Evolutionary conservation across 2,797 vertebrate genomes (phyloP), one percentile per base, ranked within the genome.

Genomic region (Schizopygopsis malacanthus): DNA sequence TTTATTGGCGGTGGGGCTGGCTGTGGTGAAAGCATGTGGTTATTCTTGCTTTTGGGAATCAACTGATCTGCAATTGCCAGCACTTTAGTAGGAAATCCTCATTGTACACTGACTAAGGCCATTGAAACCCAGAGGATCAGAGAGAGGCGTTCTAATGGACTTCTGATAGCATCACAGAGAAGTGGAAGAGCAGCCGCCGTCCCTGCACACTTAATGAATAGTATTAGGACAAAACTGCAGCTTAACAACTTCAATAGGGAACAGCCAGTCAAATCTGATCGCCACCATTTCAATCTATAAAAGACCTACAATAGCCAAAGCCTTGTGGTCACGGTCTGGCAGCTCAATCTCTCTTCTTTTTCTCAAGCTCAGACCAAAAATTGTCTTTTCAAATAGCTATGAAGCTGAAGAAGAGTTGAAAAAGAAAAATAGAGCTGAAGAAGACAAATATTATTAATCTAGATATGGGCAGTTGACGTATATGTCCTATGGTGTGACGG

Each of bases 71-170:
- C 28, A 54, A 41, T 76, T 86, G n/a, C 86, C 87, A 86, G 87
- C 83, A 77, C 85, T 88, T 8, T 76, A 81, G 85, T 88, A 89
- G 59, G 88, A 91, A 90, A 70, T 86, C 22, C 47, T 85, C 87
- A 43, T 83, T 63, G 82, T 63, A 76, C 67, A 10, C 88, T 93
- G 87, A 91, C 93, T 92, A 88, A 93, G 2, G 25, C 28, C 41
- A 61, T 61, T 93, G 92, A 80, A 93, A 90, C 70, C 67, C 39
- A 79, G 87, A 87, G 90, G 78, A 91, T 90, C 88, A 56, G 56
- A 79, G 72, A 85, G 45, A 82, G 84, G 69, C 83, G 83, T 89
- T 91, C 79, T 86, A 91, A 52, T 56, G 81, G 84, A 88, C 88
- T 89, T 92, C 88, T 83, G 82, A 88, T 81, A 86, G 50, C 16